A percentile compares a stretch with the other conserved stretches of the same genome.
These are phyloP conservation scores for Sturnus vulgaris DNA, from an alignment of 2,113 vertebrate genomes.

Conservation along the genomic window DNA sequence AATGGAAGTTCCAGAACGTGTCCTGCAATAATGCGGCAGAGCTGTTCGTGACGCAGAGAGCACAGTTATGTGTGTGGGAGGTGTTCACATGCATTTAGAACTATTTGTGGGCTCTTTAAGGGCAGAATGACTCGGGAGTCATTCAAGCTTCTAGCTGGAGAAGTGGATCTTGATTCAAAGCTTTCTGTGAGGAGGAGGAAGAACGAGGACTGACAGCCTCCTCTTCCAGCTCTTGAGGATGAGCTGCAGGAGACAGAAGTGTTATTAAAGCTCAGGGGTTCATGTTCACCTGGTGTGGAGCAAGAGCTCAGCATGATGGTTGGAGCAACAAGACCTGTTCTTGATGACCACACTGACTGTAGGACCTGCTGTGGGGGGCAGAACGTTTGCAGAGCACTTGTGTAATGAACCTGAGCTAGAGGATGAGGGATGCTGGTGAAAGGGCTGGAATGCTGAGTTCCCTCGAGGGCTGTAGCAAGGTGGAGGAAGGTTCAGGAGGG, in stretches of 20 bases:
- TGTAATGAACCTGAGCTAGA: background rate
- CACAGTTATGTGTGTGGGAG: constrained; percentile 1
- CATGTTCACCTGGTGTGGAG: background rate
- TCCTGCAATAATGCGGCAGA: background rate
- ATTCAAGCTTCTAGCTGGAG: constrained; percentile 12
- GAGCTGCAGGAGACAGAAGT: background rate
- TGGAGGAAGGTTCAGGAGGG: background rate
- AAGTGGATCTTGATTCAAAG: background rate
- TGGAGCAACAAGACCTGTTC: background rate
- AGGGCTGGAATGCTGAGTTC: background rate
- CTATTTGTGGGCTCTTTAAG: constrained; percentile 29
- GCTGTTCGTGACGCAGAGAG: background rate
- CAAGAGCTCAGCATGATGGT: background rate
- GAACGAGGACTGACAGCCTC: background rate
- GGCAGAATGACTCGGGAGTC: constrained; percentile 10
- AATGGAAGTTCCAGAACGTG: background rate
- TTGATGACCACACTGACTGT: background rate
- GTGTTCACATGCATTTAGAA: constrained; percentile 15
- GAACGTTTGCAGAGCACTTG: background rate
- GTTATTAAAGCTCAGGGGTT: background rate
- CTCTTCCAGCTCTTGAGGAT: background rate
- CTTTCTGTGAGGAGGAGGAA: background rate
- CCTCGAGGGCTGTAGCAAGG: background rate
- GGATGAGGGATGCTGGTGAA: background rate
- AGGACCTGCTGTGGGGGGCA: background rate